Evolutionary conservation across 2,797 vertebrate genomes (phyloP), one percentile per base, ranked within the genome.

Genomic region (Enteromius afrohamiltoni): DNA sequence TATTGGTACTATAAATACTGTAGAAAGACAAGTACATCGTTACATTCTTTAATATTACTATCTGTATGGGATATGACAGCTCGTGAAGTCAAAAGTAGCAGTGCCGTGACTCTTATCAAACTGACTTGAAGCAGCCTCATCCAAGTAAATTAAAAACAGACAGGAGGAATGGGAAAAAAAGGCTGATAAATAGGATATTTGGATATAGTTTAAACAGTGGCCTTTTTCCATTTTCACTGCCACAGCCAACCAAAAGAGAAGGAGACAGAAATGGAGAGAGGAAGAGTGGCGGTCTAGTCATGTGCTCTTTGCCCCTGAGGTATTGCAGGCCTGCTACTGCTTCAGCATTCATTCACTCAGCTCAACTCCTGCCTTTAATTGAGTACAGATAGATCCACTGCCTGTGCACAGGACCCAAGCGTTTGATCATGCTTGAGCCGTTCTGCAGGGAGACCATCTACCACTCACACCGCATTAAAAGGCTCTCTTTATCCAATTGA

Each of bases 291-390:
- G 7, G 75, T 68, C 47, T 49, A 86, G 74, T 85, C 83, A 88
- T 87, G 82, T 85, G 86, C 77, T 85, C 68, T 80, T 74, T 75
- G 62, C 82, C 85, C 69, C 74, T 17, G 62, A 86, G 85, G 78
- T 83, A 79, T 82, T 79, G n/a, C 53, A 81, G 80, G 78, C 77
- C 83, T 75, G 77, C 75, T 85, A 83, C 83, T 74, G 82, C 85
- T 88, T 81, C 73, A 77, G 65, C 42, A 78, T 76, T 82, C 79
- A 83, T 80, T 86, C 76, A 70, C 82, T 82, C 64, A 13, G 47
- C 77, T 74, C 40, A 70, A 69, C 68, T 79, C 55, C 67, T 74
- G 49, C 40, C 45, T 55, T 26, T 82, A 87, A 84, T 64, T 85
- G 79, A 84, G 82, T 45, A 69, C 65, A 73, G 84, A 78, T 53